Percentiles rank a stretch among this genome's conserved stretches.
Evolutionary conservation across 1,140 invertebrate genomes (phyloP).

Genomic region (Bombus confusus): DNA sequence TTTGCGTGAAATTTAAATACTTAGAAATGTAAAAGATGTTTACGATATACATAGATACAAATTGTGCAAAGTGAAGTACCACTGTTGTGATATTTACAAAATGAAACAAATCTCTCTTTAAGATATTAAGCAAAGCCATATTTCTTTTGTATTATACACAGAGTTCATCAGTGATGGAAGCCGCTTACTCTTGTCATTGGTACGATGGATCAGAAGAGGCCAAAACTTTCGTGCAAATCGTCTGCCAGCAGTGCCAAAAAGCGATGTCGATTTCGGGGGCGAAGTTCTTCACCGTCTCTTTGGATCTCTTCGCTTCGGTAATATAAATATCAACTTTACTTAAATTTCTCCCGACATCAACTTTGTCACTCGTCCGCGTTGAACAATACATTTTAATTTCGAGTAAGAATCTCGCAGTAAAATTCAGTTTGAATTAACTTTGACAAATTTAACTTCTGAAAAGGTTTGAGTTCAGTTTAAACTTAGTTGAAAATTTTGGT

Average conservation of each 20-base stretch:
- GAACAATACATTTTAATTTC: too few species aligned
- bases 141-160: conserved; percentile 72
- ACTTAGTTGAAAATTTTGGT: background rate
- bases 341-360: background rate
- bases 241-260: conserved; percentile 95
- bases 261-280: conserved; percentile 93
- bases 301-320: conserved; percentile 93
- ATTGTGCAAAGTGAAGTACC: too few species aligned
- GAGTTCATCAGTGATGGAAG: conserved; percentile 95
- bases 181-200: conserved; percentile 93
- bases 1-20: too few species aligned
- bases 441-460: too few species aligned
- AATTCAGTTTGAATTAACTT: too few species aligned
- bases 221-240: conserved; percentile 94
- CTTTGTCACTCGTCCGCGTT: too few species aligned
- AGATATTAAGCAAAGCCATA: too few species aligned
- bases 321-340: conserved; percentile 50
- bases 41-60: too few species aligned
- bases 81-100: too few species aligned
- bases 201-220: conserved; percentile 94
- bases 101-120: too few species aligned
- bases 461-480: background rate
- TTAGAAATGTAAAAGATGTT: too few species aligned
- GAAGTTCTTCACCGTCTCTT: conserved; percentile 93
- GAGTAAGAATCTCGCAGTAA: too few species aligned